A percentile compares a stretch with the other conserved stretches of the same genome.
Evolutionary conservation across 2,888 invertebrate species (phyloP).

Genomic region (Philopedon plagiatum): DNA sequence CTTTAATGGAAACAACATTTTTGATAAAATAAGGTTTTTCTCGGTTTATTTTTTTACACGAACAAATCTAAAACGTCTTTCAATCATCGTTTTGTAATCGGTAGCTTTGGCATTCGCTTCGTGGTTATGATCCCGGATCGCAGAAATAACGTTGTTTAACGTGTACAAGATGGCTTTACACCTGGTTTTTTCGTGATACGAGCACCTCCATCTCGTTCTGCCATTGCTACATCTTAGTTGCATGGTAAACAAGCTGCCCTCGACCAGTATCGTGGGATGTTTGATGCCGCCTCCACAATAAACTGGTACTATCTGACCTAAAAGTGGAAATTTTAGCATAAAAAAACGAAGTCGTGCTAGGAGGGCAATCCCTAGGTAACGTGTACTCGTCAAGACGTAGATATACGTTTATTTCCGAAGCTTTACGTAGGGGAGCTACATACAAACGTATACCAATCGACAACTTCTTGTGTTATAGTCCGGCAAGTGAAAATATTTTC

Average conservation of each 20-base stretch:
- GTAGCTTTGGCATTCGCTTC: constrained; percentile 11
- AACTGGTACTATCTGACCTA: constrained; percentile 11
- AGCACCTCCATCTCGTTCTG: constrained; percentile 60
- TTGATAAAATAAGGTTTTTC: too few relatives aligned
- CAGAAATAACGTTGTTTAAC: constrained; percentile 35
- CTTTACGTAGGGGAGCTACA: too few relatives aligned
- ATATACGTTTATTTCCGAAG: too few relatives aligned
- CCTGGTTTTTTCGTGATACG: constrained; percentile 54
- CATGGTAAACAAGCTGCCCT: constrained; percentile 24
- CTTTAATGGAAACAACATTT: too few relatives aligned
- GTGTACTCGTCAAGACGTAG: too few relatives aligned
- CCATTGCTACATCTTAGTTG: constrained; percentile 41
- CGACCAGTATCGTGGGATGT: constrained; percentile 40
- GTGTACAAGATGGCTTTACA: constrained; percentile 49
- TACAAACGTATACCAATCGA: too few relatives aligned
- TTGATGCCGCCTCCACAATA: constrained; percentile 37
- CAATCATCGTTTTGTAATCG: not conserved
- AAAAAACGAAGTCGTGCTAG: not conserved
- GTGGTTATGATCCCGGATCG: constrained; percentile 46
- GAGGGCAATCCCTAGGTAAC: too few relatives aligned
- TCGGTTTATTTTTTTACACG: constrained; percentile 4
- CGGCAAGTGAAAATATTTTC: too few relatives aligned
- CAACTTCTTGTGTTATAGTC: too few relatives aligned
- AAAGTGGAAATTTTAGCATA: not conserved
- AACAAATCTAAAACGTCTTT: constrained; percentile 27